These are phyloP conservation scores for Halictus ligatus DNA, from an alignment of 2,888 invertebrate species.

Conservation along the genomic window DNA sequence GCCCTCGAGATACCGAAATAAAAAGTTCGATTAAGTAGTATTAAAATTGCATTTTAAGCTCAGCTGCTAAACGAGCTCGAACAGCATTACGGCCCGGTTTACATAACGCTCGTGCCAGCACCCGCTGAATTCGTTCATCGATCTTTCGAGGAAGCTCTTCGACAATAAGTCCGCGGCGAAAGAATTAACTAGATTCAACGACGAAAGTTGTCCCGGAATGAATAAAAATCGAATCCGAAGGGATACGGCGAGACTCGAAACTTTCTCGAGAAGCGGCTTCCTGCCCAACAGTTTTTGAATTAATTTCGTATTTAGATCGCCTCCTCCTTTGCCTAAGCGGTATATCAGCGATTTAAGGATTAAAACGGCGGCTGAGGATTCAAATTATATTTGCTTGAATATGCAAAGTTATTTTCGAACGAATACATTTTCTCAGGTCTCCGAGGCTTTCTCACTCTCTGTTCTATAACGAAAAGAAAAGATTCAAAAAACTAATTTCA, in stretches of 20 bases:
- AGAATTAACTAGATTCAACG: conserved; percentile 3
- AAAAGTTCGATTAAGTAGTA: conserved; percentile 45
- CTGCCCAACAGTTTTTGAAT: not conserved
- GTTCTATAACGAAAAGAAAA: not conserved
- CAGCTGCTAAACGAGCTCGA: conserved; percentile 35
- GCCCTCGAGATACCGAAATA: conserved; percentile 38
- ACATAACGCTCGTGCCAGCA: conserved; percentile 8
- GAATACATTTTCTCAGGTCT: not conserved
- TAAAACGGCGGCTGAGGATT: not conserved
- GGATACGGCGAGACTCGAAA: not conserved
- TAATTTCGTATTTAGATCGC: conserved; percentile 2
- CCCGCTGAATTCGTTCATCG: conserved; percentile 22
- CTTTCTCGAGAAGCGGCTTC: not conserved
- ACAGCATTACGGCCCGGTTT: conserved; percentile 36
- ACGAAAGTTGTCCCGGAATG: not conserved
- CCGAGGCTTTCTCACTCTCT: not conserved
- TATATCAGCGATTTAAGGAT: not conserved
- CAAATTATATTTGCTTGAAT: not conserved
- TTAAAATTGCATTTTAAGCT: conserved; percentile 57
- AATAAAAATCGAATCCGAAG: not conserved
- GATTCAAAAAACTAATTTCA: not conserved
- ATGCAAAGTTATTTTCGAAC: not conserved
- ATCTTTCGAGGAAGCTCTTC: not conserved
- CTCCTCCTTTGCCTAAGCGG: not conserved
- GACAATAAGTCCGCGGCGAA: not conserved